Base-by-base conservation (phyloP, 2,797 vertebrate species). In the Varecia variegata region DNA sequence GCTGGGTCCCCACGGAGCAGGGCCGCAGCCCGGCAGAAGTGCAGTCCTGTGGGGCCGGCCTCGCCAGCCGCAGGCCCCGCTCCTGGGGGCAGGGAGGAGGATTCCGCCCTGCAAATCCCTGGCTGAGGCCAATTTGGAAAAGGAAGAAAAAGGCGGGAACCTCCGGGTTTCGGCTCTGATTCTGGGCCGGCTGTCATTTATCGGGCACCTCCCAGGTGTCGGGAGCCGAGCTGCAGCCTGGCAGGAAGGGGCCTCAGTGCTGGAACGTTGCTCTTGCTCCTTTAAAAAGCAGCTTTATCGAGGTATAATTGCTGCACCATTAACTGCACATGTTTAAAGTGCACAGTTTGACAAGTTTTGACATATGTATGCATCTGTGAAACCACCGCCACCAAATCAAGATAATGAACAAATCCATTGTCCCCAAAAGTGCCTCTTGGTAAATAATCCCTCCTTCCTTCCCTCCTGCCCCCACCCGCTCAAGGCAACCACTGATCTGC, bases 281-380 rank as follows among this genome's bases (percentile, higher is more conserved):
- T 81, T 54, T 68, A 70, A 14, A 89, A 77, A 87, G 76, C 65
- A 65, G 35, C 45, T 85, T 93, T 81, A 70, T 10, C 15, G 68
- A 81, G 88, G 67, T 45, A 1, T 21, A 30, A 23, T 27, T 38
- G 32, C 32, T 1, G 43, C 32, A 62, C 85, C 50, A 10, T 74
- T 54, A n/a, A n/a, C 27, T 2, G 47, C 40, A 9, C 15, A 0
- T 30, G 21, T 85, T 38, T 87, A 30, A 81, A 74, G 77, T 8
- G 7, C 21, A 0, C 56, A n/a, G 0, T 18, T 23, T 35, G 92
- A 15, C 79, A 45, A 40, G 85, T 84, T 68, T 18, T n/a, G 83
- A 60, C 43, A 32, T 21, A 5, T 0, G 0, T 32, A 3, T 58
- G 54, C 74, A 5, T 47, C 81, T 6, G 18, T 70, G 74, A 87